Evolutionary conservation across 2,888 invertebrate genomes (phyloP), one percentile per base, ranked within the genome.

Genomic region (Drosophila atripex): DNA sequence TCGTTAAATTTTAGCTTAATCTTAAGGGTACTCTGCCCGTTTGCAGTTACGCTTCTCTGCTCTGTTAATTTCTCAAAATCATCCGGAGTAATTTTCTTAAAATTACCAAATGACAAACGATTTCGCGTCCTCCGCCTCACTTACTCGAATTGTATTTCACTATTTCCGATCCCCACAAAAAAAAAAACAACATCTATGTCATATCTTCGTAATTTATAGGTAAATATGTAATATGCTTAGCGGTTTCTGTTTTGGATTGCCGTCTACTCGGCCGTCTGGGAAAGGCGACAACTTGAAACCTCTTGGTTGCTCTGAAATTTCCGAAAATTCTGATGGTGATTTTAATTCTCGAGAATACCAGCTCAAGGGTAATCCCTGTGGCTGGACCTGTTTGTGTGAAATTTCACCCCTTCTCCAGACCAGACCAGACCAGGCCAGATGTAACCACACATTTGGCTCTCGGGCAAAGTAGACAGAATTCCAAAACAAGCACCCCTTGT

Each of bases 1-100:
- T 64, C 30, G 64, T 64, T 64, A 54, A 65, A 52, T 52, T 72
- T 53, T 64, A 55, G 65, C 78, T 82, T 79, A 86, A 77, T 70
- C 56, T 60, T 78, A 79, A 61, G 79, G 75, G 50, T 68, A 45
- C 28, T 53, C 52, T 18, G 71, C 58, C 53, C 56, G 25, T 21
- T 52, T 18, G 64, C 49, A 32, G 32, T 56, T 51, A 16, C 35
- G 51, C 52, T 55, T n/a, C 60, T 35, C 46, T 38, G 73, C 68
- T 73, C 39, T 14, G 32, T 35, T 46, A 60, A 69, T 52, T 52
- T 50, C 30, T 47, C 59, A 45, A 18, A 56, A 47, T 66, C 46
- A 32, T 68, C 49, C 39, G 46, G 25, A 35, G 21, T 71, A 63
- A 72, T 72, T 64, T 53, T 50, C 73, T 63, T 25, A 38, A 71